Evolutionary conservation across 53 echinoderm and acorn worm genomes (phyloP).

Genomic region (Antedon mediterranea): DNA sequence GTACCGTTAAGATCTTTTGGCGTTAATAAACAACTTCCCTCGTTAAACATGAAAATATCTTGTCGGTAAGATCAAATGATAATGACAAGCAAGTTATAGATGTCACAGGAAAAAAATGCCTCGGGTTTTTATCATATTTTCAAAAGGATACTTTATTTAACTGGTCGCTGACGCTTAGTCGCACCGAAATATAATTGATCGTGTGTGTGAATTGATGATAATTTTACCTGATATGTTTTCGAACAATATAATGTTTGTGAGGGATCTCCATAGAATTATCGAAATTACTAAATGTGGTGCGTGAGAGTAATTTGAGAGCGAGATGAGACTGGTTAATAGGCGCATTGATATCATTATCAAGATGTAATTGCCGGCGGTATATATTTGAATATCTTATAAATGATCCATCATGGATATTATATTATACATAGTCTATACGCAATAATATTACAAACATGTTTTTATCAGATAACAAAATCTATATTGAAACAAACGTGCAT

Average conservation of each 20-base stretch:
- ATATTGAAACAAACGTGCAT: too few relatives aligned
- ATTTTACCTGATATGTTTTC: background rate
- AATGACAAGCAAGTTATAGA: background rate
- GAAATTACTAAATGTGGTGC: background rate
- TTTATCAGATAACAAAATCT: too few relatives aligned
- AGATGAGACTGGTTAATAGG: background rate
- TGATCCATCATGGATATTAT: too few relatives aligned
- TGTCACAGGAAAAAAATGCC: background rate
- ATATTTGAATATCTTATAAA: background rate
- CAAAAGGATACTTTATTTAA: background rate
- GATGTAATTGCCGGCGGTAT: too few relatives aligned
- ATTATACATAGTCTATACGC: too few relatives aligned
- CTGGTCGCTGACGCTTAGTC: background rate
- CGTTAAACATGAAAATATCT: background rate
- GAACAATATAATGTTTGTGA: slow-evolving; percentile 1
- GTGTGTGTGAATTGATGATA: background rate
- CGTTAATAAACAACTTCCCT: background rate
- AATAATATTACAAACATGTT: too few relatives aligned
- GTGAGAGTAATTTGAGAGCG: background rate
- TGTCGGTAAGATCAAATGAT: background rate
- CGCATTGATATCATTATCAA: background rate
- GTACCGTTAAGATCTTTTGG: background rate
- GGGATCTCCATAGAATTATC: background rate
- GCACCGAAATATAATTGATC: background rate
- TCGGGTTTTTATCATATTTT: background rate